Percentiles rank a stretch among this genome's conserved stretches.
Evolutionary conservation across 2,113 vertebrate species (phyloP).

Genomic region (Pseudopipra pipra): DNA sequence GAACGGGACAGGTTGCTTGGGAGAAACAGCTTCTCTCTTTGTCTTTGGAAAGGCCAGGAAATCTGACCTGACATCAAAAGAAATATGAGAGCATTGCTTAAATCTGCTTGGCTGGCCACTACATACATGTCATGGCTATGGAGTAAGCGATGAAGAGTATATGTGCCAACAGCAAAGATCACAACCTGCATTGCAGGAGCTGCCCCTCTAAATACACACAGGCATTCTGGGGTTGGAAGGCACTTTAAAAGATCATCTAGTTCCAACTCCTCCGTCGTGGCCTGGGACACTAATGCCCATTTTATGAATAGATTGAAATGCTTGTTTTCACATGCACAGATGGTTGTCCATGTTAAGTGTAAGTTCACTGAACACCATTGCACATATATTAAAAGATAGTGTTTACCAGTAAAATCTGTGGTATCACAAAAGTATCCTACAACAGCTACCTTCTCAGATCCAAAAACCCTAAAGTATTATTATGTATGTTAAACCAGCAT

Average conservation of each 20-base stretch:
- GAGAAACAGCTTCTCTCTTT: background rate
- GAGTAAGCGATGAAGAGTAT: background rate
- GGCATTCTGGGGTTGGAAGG: background rate
- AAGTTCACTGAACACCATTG: background rate
- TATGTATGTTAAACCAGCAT: conserved; percentile 2
- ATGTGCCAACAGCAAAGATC: background rate
- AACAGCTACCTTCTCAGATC: background rate
- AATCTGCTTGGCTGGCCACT: background rate
- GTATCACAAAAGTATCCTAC: background rate
- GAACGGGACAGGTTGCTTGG: background rate
- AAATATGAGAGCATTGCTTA: background rate
- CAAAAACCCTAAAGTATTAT: conserved; percentile 23
- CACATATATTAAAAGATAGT: background rate
- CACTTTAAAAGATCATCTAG: background rate
- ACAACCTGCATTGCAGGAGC: background rate
- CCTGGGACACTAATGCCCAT: background rate
- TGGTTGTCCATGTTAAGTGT: background rate
- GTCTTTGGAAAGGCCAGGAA: background rate
- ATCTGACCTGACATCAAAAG: background rate
- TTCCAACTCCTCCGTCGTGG: background rate
- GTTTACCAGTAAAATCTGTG: background rate
- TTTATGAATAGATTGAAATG: background rate
- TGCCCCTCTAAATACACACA: background rate
- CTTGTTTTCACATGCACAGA: background rate
- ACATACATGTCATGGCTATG: no score